These are phyloP conservation scores for Mellivora capensis DNA, from an alignment of 2,113 vertebrate species.

Conservation along the genomic window DNA sequence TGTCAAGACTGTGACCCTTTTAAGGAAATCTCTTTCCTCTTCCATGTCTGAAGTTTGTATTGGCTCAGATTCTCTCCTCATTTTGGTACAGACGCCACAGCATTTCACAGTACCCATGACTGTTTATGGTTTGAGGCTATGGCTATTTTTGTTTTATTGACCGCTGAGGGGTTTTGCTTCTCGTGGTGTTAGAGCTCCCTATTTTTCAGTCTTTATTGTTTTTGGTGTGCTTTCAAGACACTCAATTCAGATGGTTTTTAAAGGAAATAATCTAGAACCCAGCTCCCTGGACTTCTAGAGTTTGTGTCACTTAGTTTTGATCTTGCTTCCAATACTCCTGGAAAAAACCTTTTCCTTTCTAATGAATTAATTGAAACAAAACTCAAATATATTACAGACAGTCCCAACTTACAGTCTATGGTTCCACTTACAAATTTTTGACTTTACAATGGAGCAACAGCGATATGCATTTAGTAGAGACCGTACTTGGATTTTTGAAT, in stretches of 20 bases:
- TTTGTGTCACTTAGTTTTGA: constrained; percentile 1
- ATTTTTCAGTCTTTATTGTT: background rate
- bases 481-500: background rate
- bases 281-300: background rate
- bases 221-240: constrained; percentile 9
- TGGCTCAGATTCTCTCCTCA: background rate
- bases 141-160: constrained; percentile 42
- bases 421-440: background rate
- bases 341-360: background rate
- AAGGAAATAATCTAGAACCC: background rate
- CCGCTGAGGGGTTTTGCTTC: background rate
- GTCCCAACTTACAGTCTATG: background rate
- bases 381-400: background rate
- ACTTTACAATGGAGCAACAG: background rate
- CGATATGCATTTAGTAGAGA: background rate
- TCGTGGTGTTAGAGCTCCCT: background rate
- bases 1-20: background rate
- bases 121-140: background rate
- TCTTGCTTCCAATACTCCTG: background rate
- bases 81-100: background rate
- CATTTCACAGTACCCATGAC: background rate
- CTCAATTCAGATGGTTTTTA: background rate
- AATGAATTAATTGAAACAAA: constrained; percentile 34
- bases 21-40: background rate
- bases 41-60: background rate